Evolutionary conservation across 2,888 invertebrate species (phyloP), one percentile per base, ranked within the genome.

Genomic region (Eugnorisma glareosa): DNA sequence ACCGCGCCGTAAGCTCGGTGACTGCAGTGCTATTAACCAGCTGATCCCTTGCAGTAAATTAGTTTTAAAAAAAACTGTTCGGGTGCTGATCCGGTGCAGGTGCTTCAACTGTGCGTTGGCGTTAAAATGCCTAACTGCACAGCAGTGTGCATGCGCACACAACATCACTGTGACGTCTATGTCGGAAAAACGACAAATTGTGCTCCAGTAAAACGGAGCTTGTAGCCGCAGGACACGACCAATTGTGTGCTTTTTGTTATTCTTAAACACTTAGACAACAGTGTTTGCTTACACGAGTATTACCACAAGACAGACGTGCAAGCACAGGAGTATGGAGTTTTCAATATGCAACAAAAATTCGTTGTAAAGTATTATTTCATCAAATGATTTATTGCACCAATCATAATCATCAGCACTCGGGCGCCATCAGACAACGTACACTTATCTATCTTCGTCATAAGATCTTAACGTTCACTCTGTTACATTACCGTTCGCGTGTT

Each of bases 401-500:
- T 40, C 24, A 43, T 37, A 77, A n/a, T 64, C 64, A n/a, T 48
- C 54, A 59, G 37, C 28, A 64, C 11, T 21, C 18, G 43, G 51
- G 8, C n/a, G 72, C 48, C 48, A 40, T 68, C n/a, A 40, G 67
- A 64, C n/a, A 48, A 10, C 71, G 1, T 43, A 48, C 11, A 64
- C 35, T 35, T 59, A 64, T 81, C 31, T 59, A 45, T 31, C 40
- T 63, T 64, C 48, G 35, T n/a, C 67, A 48, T 59, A 61, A 69
- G 71, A 66, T 81, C 73, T 73, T 81, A 87, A 82, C 78, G 21
- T 81, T 80, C 77, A 82, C 78, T 73, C 28, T 57, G 67, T 68
- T 15, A 68, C 37, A 57, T 69, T 54, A 73, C 35, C 48, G 37
- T 77, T 70, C n/a, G 64, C 40, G 61, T 63, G 48, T 67, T 59